A percentile compares a stretch with the other conserved stretches of the same genome.
Conservation (phyloP, 1,140 invertebrate genomes). For the Cardiocondyla obscurior region DNA sequence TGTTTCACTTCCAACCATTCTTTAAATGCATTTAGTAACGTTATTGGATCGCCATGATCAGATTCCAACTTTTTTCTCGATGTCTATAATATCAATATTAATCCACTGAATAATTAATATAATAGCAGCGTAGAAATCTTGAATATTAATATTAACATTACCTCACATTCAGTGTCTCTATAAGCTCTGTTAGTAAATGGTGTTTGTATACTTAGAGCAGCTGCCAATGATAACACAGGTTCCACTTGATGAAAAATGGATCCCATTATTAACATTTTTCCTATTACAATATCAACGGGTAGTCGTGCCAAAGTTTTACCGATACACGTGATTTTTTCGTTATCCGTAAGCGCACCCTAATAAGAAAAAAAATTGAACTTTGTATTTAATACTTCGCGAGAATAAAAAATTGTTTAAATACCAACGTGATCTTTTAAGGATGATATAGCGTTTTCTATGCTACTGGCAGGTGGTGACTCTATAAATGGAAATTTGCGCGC, state of each 20-base stretch:
- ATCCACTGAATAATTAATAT: constrained; percentile 3
- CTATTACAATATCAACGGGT: constrained; percentile 97
- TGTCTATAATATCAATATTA: constrained; percentile 84
- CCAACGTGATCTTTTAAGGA: constrained; percentile 94
- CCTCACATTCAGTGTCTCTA: constrained; percentile 92
- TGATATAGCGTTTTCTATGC: constrained; percentile 93
- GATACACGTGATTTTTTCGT: constrained; percentile 95
- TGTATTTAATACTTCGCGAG: constrained; percentile 27
- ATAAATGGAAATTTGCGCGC: constrained; percentile 97
- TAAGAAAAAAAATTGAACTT: constrained; percentile 62
- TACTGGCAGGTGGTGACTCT: constrained; percentile 92
- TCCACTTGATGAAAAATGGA: constrained; percentile 96
- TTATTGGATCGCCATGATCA: constrained; percentile 98
- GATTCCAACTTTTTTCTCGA: constrained; percentile 93
- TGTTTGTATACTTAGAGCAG: constrained; percentile 96
- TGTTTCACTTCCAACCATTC: constrained; percentile 94
- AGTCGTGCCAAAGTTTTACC: constrained; percentile 94
- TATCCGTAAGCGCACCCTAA: constrained; percentile 91
- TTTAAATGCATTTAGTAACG: constrained; percentile 94
- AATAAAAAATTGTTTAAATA: constrained; percentile 58
- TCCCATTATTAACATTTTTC: constrained; percentile 98
- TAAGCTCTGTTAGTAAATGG: constrained; percentile 96
- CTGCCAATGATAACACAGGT: constrained; percentile 95
- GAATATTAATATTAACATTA: constrained; percentile 75
- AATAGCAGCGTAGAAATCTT: constrained; percentile 13